A percentile compares a stretch with the other conserved stretches of the same genome.
These are phyloP conservation scores for Sicus ferrugineus DNA, from an alignment of 2,888 invertebrate species.

Conservation along the genomic window DNA sequence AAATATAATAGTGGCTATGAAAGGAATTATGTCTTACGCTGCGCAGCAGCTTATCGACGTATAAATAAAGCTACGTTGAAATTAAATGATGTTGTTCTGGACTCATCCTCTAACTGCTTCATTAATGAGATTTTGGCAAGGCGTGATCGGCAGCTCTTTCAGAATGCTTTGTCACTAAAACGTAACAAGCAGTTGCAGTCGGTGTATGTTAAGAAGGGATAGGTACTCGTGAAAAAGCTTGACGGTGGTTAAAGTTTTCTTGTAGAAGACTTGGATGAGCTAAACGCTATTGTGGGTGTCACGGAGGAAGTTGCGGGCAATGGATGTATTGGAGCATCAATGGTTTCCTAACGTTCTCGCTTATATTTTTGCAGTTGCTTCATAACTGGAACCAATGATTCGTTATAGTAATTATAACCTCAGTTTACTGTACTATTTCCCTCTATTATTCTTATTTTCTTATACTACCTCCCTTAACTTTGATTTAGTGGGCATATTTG, in stretches of 20 bases:
- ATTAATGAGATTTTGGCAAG: not conserved
- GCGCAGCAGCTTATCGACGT: not conserved
- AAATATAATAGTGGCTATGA: constrained; percentile 5
- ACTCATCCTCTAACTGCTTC: not conserved
- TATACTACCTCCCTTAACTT: not conserved
- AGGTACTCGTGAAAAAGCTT: not conserved
- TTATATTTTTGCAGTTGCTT: not conserved
- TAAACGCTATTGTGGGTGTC: not conserved
- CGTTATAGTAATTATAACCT: not conserved
- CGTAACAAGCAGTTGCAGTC: not conserved
- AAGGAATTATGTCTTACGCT: not conserved
- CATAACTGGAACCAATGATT: not conserved
- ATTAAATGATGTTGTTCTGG: not conserved
- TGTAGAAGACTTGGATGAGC: not conserved
- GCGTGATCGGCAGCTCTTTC: not conserved
- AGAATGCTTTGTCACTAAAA: not conserved
- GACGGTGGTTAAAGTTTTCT: not conserved
- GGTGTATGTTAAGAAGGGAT: not conserved
- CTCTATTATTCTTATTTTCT: not conserved
- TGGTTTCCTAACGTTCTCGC: not conserved
- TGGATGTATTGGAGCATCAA: not conserved
- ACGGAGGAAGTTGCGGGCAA: not conserved
- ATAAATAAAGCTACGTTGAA: not conserved
- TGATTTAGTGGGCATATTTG: not conserved
- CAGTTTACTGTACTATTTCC: not conserved